These are phyloP conservation scores for Donacobius atricapilla DNA, from an alignment of 2,113 vertebrate genomes.

Conservation along the genomic window DNA sequence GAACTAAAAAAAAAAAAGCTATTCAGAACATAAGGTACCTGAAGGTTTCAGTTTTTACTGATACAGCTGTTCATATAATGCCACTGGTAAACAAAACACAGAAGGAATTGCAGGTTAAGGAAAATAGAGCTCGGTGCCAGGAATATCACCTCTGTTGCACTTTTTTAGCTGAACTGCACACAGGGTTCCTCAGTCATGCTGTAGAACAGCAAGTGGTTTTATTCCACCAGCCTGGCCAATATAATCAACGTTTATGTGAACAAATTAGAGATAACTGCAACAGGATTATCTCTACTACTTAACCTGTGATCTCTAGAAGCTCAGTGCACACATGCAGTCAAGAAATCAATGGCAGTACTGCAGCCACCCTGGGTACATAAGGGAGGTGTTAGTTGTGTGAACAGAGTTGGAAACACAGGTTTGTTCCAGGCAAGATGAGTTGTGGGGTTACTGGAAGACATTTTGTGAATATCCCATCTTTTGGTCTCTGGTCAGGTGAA, in stretches of 20 bases:
- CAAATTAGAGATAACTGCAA: constrained; percentile 12
- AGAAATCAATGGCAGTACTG: neutral
- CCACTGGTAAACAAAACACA: neutral
- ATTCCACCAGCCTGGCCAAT: neutral
- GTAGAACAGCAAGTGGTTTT: neutral
- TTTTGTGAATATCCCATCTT: neutral
- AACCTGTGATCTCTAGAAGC: constrained; percentile 2
- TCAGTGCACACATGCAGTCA: neutral
- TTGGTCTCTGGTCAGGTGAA: neutral
- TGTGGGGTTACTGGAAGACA: neutral
- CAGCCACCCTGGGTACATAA: fast-evolving
- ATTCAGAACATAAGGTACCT: neutral
- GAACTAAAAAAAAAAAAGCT: neutral
- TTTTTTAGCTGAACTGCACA: neutral
- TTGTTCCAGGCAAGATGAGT: neutral
- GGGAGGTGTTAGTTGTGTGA: neutral
- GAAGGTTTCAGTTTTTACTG: neutral
- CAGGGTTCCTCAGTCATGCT: fast-evolving
- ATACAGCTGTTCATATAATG: fast-evolving
- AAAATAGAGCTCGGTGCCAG: neutral
- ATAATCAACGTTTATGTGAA: constrained; percentile 4
- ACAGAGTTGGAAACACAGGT: fast-evolving
- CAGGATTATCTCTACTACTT: neutral
- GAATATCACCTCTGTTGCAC: neutral
- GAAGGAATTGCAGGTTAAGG: neutral